Percentiles rank a stretch among this genome's conserved stretches.
These are phyloP conservation scores for Oxyura jamaicensis DNA, from an alignment of 2,113 vertebrate genomes.

Conservation along the genomic window DNA sequence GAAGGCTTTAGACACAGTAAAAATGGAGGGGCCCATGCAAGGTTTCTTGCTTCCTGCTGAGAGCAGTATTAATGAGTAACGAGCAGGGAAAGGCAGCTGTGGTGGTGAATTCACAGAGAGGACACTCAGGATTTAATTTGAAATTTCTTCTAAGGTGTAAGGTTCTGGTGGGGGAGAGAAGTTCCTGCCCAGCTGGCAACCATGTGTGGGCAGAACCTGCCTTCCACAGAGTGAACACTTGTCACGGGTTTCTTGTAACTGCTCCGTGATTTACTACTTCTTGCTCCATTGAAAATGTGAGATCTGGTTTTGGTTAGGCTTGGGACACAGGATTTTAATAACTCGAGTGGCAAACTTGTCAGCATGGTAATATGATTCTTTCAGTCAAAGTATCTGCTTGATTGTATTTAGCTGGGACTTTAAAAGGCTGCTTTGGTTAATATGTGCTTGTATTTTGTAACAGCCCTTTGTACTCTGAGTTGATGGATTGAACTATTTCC, in stretches of 20 bases:
- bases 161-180: background rate
- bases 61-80: background rate
- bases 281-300: background rate
- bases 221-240: rapidly evolving
- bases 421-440: background rate
- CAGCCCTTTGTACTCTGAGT: background rate
- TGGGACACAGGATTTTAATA: background rate
- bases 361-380: background rate
- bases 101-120: background rate
- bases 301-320: slow-evolving; percentile 38
- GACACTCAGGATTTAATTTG: slow-evolving; percentile 7
- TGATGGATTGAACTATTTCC: background rate
- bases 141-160: background rate
- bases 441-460: background rate
- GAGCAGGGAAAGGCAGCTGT: background rate
- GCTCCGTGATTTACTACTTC: slow-evolving; percentile 14
- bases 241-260: background rate
- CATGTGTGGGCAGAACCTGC: slow-evolving; percentile 15
- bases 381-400: background rate
- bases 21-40: background rate
- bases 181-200: slow-evolving; percentile 45
- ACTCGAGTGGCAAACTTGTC: background rate
- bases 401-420: background rate
- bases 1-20: slow-evolving; percentile 4
- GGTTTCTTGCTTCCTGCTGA: slow-evolving; percentile 3